Base-by-base conservation (phyloP, 2,888 invertebrate species). In the Polymixis lichenea region DNA sequence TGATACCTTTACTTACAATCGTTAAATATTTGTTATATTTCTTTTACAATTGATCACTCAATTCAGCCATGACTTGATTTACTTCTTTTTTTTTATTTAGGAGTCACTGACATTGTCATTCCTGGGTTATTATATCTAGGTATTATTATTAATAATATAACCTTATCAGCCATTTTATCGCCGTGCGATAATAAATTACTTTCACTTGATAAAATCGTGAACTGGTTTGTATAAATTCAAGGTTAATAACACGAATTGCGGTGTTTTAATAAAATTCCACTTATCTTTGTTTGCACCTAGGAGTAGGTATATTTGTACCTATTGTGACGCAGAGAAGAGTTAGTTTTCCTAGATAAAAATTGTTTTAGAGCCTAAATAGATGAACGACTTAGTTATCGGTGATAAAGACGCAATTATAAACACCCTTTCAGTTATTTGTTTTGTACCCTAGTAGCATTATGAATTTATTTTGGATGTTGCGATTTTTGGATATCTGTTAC, bases 141-240 rank as follows among this genome's bases (percentile, higher is more conserved):
- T 71, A 51, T 60, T 58, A 68, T 68, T 69, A 66, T 69, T 61
- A 75, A 68, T 68, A 66, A 72, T 60, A 68, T 25, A 49, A 25
- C 49, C 38, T 13, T 78, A 86, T 85, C 83, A 64, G 43, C 13
- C 53, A 62, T 73, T 61, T 84, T 83, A 85, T 85, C 86, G 62
- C 7, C 3, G n/a, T 9, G 53, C 62, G 75, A 86, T 79, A 79
- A 55, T 67, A 72, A 72, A 72, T 74, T 55, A 86, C 84, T 85
- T 85, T 85, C 83, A 83, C 84, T 79, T 61, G 86, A 78, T 78
- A 79, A 73, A 28, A 28, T 38, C 62, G 71, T 75, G 74, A 60
- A 77, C 77, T 73, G 72, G 74, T 77, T 83, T 74, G 43, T 69
- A 64, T 61, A n/a, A 65, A 61, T 77, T 86, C 86, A 86, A 86